A percentile compares a stretch with the other conserved stretches of the same genome.
These are phyloP conservation scores for Archaeoteleia sp. DNA, from an alignment of 2,888 invertebrate species.

Conservation along the genomic window DNA sequence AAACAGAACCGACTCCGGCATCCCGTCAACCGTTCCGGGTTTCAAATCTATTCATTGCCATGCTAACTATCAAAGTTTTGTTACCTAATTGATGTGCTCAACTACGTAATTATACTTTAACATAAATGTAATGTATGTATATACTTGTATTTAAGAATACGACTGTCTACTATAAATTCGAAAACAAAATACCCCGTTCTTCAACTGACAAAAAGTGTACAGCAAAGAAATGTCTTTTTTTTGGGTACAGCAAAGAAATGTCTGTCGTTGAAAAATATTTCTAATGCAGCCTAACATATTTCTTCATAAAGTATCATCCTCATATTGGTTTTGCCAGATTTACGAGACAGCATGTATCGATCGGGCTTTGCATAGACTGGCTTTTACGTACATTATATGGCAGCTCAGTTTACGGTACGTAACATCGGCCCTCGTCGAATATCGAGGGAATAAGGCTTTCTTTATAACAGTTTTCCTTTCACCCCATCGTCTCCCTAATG, in stretches of 20 bases:
- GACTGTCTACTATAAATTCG: too few relatives aligned
- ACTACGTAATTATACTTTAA: too few relatives aligned
- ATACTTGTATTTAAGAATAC: too few relatives aligned
- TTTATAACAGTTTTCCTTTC: constrained; percentile 35
- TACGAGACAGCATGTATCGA: constrained; percentile 47
- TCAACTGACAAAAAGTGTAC: constrained; percentile 4
- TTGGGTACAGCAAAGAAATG: constrained; percentile 12
- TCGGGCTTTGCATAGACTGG: constrained; percentile 34
- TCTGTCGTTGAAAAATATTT: constrained; percentile 35
- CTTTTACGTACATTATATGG: constrained; percentile 42
- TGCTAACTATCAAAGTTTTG: too few relatives aligned
- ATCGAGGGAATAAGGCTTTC: constrained; percentile 35
- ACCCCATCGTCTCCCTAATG: constrained; percentile 1
- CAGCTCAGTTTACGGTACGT: constrained; percentile 43
- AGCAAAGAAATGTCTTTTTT: constrained; percentile 18
- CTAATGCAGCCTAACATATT: constrained; percentile 45
- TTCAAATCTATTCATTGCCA: too few relatives aligned
- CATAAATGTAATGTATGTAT: too few relatives aligned
- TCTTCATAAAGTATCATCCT: constrained; percentile 47
- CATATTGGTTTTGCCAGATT: constrained; percentile 50
- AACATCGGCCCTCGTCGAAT: constrained; percentile 35
- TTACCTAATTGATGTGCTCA: too few relatives aligned
- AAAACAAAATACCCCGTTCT: background rate
- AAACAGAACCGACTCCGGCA: too few relatives aligned
- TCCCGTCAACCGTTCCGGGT: too few relatives aligned